Percentiles rank a stretch among this genome's conserved stretches.
Evolutionary conservation across 2,113 vertebrate species (phyloP).

Genomic region (Prochilodus magdalenae): DNA sequence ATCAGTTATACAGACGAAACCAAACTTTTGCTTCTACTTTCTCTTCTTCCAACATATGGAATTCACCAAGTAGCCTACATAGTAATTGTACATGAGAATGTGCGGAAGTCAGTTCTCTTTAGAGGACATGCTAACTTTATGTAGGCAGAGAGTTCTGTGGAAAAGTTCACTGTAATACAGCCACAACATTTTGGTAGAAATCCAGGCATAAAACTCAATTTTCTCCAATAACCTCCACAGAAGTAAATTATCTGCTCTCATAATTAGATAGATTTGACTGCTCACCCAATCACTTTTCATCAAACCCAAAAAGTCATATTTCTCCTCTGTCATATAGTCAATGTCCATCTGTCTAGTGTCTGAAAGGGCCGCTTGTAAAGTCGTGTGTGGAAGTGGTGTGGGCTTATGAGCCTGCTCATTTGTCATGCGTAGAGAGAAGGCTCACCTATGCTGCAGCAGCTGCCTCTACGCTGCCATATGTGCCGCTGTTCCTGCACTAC

Average conservation of each 20-base stretch:
- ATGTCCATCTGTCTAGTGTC: background rate
- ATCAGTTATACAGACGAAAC: too few species aligned
- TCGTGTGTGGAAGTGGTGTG: constrained; percentile 59
- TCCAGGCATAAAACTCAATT: background rate
- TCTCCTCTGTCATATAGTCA: background rate
- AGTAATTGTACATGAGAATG: too few species aligned
- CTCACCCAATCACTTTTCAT: background rate
- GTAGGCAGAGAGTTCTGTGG: background rate
- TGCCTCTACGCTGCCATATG: constrained; percentile 65
- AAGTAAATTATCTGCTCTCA: background rate
- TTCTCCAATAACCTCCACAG: background rate
- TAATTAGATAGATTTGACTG: constrained; percentile 1
- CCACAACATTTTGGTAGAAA: background rate
- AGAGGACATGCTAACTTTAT: background rate
- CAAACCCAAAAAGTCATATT: background rate
- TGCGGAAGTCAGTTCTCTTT: too few species aligned
- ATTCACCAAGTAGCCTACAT: too few species aligned
- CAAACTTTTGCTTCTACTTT: too few species aligned
- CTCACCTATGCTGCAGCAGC: constrained; percentile 68
- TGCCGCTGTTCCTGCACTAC: constrained; percentile 60
- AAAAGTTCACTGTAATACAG: background rate
- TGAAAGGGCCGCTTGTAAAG: constrained; percentile 8
- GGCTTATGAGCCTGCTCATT: constrained; percentile 33
- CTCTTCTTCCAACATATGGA: too few species aligned
- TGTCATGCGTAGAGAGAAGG: constrained; percentile 56